Evolutionary conservation across 2,797 vertebrate genomes (phyloP).

Genomic region (Tarsius wallacei): DNA sequence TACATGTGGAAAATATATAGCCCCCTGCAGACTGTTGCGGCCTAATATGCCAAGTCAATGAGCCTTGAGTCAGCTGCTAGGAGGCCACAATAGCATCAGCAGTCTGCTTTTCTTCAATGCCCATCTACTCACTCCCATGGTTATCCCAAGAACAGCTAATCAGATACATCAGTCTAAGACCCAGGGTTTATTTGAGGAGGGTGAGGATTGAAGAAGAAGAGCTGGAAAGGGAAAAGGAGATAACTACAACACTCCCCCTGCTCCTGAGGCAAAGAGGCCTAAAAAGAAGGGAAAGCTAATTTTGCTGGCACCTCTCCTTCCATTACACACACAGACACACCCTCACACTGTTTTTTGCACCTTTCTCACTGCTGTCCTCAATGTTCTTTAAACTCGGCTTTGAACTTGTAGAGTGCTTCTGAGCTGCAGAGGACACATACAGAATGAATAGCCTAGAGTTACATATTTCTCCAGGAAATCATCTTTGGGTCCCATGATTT

Average conservation of each 20-base stretch:
- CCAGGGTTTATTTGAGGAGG: neutral
- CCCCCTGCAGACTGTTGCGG: neutral
- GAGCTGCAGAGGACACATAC: neutral
- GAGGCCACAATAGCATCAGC: neutral
- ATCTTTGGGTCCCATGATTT: neutral
- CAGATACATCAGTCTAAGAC: neutral
- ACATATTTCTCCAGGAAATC: neutral
- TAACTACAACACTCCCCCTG: neutral
- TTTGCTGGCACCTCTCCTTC: neutral
- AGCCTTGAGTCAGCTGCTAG: neutral
- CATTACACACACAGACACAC: neutral
- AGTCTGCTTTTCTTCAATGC: neutral
- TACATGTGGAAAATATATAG: neutral
- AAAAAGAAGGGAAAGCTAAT: neutral
- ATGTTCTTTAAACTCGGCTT: neutral
- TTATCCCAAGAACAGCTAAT: neutral
- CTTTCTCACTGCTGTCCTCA: neutral
- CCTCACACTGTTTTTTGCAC: neutral
- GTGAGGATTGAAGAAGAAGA: neutral
- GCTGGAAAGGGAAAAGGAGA: neutral
- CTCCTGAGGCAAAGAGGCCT: neutral
- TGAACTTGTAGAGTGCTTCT: neutral
- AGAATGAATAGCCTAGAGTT: neutral
- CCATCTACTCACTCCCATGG: neutral
- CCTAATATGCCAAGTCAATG: neutral